Base-by-base conservation (phyloP, 1,140 invertebrate genomes). In the Psix sp. region DNA sequence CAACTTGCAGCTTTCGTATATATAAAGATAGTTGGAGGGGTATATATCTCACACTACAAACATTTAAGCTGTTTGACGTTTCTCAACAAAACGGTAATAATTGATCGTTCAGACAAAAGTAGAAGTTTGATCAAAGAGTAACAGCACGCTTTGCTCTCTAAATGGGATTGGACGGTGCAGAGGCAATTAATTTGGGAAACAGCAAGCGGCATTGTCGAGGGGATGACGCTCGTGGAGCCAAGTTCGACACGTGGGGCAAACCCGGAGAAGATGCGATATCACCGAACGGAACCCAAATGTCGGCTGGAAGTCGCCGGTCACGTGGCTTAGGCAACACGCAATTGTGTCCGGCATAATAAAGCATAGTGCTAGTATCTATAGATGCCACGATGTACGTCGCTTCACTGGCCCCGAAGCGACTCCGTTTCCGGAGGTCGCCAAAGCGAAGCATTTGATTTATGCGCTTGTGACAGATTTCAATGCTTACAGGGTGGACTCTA, bases 291-390 rank as follows among this genome's bases (percentile, higher is more conserved):
- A 78, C 77, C 77, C 77, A 65, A 73, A 67, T 68, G 73, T 76
- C 65, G 77, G 78, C 81, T 82, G 83, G 83, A 84, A 84, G 83
- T 81, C 57, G 68, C 70, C 72, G 77, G 83, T 82, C 83, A 82
- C 83, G 83, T 84, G 83, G 83, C 83, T 78, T 84, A 81, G 76
- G 77, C 79, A 82, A 84, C 80, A 84, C 80, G 83, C 83, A 84
- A 84, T 82, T 84, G 83, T 84, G 81, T 84, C 80, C 80, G 80
- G 82, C 77, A 81, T 82, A 82, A 84, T 84, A 82, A 82, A 84
- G 81, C 79, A 77, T 72, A 62, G 74, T 65, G 63, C 45, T 60
- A 56, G 65, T 74, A 62, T 73, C 71, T 68, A 70, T 78, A 46
- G 43, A 59, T 63, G 59, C 72, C 45, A 20, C 48, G 9, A 6